Evolutionary conservation across 2,888 invertebrate genomes (phyloP).

Genomic region (Ophioninae sp.): DNA sequence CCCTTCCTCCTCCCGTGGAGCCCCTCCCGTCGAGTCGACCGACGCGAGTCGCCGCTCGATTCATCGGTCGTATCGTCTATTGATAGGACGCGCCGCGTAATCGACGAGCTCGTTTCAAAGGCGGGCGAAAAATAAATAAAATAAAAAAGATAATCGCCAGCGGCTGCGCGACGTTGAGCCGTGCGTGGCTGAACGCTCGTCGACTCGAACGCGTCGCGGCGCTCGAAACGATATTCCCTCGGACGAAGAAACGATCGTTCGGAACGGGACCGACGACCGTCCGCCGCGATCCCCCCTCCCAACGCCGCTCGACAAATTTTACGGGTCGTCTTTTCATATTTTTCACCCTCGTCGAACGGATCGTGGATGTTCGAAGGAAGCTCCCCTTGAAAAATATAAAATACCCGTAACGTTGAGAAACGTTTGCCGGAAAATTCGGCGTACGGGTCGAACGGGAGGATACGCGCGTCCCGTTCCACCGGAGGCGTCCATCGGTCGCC

Average conservation of each 20-base stretch:
- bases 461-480: slow-evolving; percentile 21
- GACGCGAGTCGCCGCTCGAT: slow-evolving; percentile 48
- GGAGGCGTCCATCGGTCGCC: slow-evolving; percentile 44
- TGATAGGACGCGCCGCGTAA: slow-evolving; percentile 44
- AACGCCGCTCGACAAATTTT: neutral
- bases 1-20: neutral
- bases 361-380: too few species aligned
- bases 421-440: too few species aligned
- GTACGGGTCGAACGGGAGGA: slow-evolving; percentile 33
- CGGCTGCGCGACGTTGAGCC: neutral
- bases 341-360: neutral
- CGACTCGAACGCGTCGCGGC: neutral
- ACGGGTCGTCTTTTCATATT: too few species aligned
- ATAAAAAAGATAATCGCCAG: neutral
- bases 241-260: neutral
- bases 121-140: slow-evolving; percentile 7
- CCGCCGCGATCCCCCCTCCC: neutral
- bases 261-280: neutral
- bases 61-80: slow-evolving; percentile 54
- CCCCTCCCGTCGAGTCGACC: slow-evolving; percentile 27
- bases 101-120: slow-evolving; percentile 48
- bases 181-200: neutral
- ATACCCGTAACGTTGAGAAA: too few species aligned
- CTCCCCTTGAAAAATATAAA: neutral
- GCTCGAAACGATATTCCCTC: slow-evolving; percentile 9